Evolutionary conservation across 2,797 vertebrate species (phyloP), one percentile per base, ranked within the genome.

Genomic region (Premnoplex brunnescens): DNA sequence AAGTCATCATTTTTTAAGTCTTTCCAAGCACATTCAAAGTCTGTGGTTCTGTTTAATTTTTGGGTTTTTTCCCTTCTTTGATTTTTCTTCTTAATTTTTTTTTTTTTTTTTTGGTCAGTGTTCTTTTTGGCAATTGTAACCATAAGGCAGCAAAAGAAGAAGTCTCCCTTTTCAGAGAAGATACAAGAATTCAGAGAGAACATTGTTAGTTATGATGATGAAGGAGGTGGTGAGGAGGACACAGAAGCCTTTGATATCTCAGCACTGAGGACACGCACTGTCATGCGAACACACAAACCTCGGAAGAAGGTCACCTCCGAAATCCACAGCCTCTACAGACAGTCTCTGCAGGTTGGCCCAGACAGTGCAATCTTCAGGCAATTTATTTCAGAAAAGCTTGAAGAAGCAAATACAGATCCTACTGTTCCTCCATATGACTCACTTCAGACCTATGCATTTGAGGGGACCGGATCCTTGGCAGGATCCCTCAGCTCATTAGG

Each of bases 401-500:
- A 97, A 9, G 99, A 99, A 85, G 99, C 99, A 0, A 98, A 99
- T 79, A 73, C 92, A 4, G 99, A 99, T 55, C 98, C 98, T 0
- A 94, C 93, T 0, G 98, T 95, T 10, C 98, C 98, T 10, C 99
- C 99, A 0, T 99, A 98, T 6, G 99, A 99, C 96, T 98, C 98
- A 24, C 96, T 99, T 12, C 98, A 98, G 87, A 98, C 96, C 6
- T 99, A 98, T 2, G 98, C 98, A 0, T 99, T 98, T 62, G 99
- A 99, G 91, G 99, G 99, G 9, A 97, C 97, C 0, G 99, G 99
- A 10, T 99, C 99, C 2, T 68, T 94, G 15, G 96, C 99, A 2
- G 99, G 98, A 28, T 99, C 99, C 9, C 98, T 99, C 67, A 99
- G 99, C 95, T 99, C 99, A 2, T 39, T 99, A 62, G 98, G 96